phyloP scores from a whole-genome alignment of 2,113 vertebrate species.

The Thermophis baileyi region DNA sequence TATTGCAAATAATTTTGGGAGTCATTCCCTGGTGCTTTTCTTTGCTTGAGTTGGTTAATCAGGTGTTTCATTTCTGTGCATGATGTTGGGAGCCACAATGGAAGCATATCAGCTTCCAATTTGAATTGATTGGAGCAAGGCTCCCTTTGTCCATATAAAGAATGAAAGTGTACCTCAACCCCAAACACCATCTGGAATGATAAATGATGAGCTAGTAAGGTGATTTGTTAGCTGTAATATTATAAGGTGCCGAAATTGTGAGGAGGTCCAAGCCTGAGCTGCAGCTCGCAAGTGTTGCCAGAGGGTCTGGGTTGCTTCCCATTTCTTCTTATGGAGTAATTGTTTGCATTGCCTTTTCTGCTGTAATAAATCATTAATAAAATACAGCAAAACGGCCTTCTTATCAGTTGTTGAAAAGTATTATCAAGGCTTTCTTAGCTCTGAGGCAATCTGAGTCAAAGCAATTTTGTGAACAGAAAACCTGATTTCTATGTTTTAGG shows the following conservation, averaged over 20 bases:
- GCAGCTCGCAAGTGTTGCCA: not conserved
- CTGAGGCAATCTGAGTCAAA: not conserved
- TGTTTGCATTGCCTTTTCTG: not conserved
- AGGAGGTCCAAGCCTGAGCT: not conserved
- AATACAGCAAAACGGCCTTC: not conserved
- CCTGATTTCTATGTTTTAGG: not conserved
- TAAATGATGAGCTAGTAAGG: not conserved
- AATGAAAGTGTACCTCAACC: not conserved
- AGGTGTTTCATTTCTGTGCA: not conserved
- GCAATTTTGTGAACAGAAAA: not conserved
- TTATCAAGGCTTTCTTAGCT: not conserved
- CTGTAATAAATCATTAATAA: not conserved
- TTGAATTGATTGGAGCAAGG: not conserved
- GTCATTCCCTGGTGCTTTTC: not conserved
- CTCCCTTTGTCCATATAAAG: not conserved
- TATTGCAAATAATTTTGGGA: not conserved
- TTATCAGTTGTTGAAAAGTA: not conserved
- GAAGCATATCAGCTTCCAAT: not conserved
- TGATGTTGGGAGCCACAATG: not conserved
- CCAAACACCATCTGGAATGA: not conserved
- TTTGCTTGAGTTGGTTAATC: not conserved
- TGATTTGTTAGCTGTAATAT: not conserved
- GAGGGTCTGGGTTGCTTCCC: not conserved
- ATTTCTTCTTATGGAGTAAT: not conserved
- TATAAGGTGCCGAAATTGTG: not conserved